These are phyloP conservation scores for Pseudoatta argentina DNA, from an alignment of 1,140 invertebrate genomes.

Conservation along the genomic window DNA sequence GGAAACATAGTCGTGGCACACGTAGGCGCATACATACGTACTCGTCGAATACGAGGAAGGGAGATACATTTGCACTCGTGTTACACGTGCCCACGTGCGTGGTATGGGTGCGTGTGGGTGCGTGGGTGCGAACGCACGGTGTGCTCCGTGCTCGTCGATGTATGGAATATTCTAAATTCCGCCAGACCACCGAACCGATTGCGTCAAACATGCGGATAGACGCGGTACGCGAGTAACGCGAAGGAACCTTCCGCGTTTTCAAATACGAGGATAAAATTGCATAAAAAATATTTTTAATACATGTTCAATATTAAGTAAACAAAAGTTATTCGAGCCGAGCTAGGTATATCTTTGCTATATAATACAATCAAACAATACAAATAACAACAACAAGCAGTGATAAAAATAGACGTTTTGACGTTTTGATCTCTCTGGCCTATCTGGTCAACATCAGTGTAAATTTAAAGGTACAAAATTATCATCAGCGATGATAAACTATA, in stretches of 20 bases:
- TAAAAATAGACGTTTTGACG: too few species aligned
- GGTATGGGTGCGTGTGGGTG: too few species aligned
- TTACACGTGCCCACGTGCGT: conserved; percentile 28
- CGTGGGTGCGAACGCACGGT: conserved; percentile 42
- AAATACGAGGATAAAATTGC: conserved; percentile 4
- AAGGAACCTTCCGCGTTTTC: conserved; percentile 22
- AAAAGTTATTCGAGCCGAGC: neutral
- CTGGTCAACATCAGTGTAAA: too few species aligned
- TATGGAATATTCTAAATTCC: conserved; percentile 61
- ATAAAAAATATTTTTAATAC: neutral
- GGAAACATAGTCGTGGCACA: neutral
- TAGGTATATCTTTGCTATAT: too few species aligned
- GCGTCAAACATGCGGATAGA: conserved; percentile 46
- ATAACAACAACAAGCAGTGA: too few species aligned
- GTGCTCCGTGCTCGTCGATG: conserved; percentile 50
- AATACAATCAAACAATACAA: neutral
- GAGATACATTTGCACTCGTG: conserved; percentile 1
- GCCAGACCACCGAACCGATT: conserved; percentile 53
- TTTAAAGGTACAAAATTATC: too few species aligned
- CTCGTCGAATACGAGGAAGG: neutral
- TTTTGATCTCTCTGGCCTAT: too few species aligned
- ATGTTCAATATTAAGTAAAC: neutral
- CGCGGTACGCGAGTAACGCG: conserved; percentile 3
- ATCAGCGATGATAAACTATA: too few species aligned
- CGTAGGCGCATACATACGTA: neutral